Base-by-base conservation (phyloP, 2,888 invertebrate species). In the Miltochrista miniata region DNA sequence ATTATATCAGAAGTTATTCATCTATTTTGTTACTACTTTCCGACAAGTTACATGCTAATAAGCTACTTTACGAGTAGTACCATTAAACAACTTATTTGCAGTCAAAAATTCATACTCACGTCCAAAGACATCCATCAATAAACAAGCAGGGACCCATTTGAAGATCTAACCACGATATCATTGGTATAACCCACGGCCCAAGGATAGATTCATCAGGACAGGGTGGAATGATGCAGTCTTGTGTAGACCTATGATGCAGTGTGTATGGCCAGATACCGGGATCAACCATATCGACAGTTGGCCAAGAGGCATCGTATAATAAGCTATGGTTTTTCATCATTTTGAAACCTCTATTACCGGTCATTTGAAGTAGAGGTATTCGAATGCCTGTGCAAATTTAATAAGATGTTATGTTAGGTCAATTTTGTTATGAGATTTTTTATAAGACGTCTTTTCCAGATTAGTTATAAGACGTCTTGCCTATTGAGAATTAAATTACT, bases 221-320 rank as follows among this genome's bases (percentile, higher is more conserved):
- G 0, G 90, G 89, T 0, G 83, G 86, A 10, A 93, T 85, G 7
- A 79, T 65, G 51, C 95, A 95, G 51, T 93, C 92, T 72, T 94
- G 93, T 12, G 59, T 87, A 0, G 92, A 90, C 0, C 75, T 73
- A 61, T 92, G 94, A 69, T 96, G 93, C 50, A 95, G 73, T 0
- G 95, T 95, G 76, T 95, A 96, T 0, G 96, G 96, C 93, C 94
- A 95, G 0, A 94, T 72, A 13, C 92, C 92, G 29, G 91, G 90
- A 48, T 85, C 60, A 0, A 75, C 68, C 3, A 52, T 67, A 72
- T 0, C 61, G 59, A 13, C 75, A 0, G 94, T 93, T 0, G 94
- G 90, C 93, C 95, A 93, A 2, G 94, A 93, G 50, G 92, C 91
- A 68, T 95, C 95, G 72, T 95, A 95, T 1, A 70, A 52, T 4